Conservation (phyloP, 2,113 vertebrate genomes). For the Eonycteris spelaea region DNA sequence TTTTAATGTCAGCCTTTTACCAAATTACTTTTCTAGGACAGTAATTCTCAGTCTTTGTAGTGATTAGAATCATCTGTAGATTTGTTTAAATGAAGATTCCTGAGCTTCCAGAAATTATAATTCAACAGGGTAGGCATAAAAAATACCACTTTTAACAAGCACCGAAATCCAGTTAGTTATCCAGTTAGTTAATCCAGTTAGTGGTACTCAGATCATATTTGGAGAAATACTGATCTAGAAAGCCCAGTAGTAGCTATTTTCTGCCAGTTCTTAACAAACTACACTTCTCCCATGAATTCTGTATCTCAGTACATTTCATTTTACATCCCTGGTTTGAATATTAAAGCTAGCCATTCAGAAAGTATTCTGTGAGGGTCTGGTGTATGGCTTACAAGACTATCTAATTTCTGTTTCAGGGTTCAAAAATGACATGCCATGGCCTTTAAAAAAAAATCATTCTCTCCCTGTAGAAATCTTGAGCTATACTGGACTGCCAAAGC, state of each 20-base stretch:
- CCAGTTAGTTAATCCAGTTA: not conserved
- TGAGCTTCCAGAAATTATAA: not conserved
- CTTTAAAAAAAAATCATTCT: not conserved
- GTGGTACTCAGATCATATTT: not conserved
- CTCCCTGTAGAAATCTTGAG: not conserved
- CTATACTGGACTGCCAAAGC: not conserved
- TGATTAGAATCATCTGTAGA: not conserved
- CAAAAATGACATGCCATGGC: not conserved
- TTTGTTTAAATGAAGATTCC: conserved; percentile 7
- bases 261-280: not conserved
- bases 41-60: not conserved
- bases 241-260: not conserved
- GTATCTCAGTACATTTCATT: not conserved
- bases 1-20: conserved; percentile 66
- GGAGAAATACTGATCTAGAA: not conserved
- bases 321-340: not conserved
- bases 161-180: not conserved
- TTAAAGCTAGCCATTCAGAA: not conserved
- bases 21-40: conserved; percentile 51
- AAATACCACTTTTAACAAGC: not conserved
- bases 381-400: not conserved
- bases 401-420: not conserved
- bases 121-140: not conserved
- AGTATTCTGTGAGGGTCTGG: not conserved
- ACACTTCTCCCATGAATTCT: conserved; percentile 53